Conservation (phyloP, 2,888 invertebrate species). For the Sarcophaga caerulescens region DNA sequence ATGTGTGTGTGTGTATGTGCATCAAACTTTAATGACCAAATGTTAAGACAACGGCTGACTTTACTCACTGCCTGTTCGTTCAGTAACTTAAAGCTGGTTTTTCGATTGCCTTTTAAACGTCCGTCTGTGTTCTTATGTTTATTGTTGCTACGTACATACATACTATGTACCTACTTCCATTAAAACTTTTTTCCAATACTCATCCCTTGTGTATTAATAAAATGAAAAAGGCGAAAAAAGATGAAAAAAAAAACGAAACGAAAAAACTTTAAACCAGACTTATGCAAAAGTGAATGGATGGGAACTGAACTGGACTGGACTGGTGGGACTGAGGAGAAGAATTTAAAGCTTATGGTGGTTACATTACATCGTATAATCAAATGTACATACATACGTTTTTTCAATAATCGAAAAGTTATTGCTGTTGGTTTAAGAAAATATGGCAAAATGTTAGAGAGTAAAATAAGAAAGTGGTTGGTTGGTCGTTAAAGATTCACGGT, state of each 20-base stretch:
- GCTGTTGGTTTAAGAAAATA: constrained; percentile 19
- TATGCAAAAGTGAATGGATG: constrained; percentile 67
- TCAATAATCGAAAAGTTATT: constrained; percentile 56
- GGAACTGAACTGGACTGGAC: constrained; percentile 58
- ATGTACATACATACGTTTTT: constrained; percentile 36
- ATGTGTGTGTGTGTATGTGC: constrained; percentile 37
- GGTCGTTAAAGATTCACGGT: not conserved
- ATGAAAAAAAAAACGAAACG: not conserved
- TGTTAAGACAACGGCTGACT: constrained; percentile 8
- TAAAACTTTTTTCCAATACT: constrained; percentile 60
- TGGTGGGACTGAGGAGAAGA: constrained; percentile 12
- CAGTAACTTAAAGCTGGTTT: constrained; percentile 56
- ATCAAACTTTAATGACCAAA: constrained; percentile 55
- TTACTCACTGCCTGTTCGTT: not conserved
- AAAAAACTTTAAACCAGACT: constrained; percentile 15
- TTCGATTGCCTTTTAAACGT: constrained; percentile 23
- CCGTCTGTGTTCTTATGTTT: constrained; percentile 30
- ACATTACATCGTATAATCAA: not conserved
- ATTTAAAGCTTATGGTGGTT: not conserved
- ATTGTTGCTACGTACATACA: constrained; percentile 7
- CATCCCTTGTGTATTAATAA: constrained; percentile 37
- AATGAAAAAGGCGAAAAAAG: not conserved
- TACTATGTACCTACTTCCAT: constrained; percentile 52
- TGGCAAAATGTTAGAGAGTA: constrained; percentile 47
- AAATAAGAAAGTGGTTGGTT: not conserved